Base-by-base conservation (phyloP, 2,113 vertebrate species). In the Cyprinodon tularosa region DNA sequence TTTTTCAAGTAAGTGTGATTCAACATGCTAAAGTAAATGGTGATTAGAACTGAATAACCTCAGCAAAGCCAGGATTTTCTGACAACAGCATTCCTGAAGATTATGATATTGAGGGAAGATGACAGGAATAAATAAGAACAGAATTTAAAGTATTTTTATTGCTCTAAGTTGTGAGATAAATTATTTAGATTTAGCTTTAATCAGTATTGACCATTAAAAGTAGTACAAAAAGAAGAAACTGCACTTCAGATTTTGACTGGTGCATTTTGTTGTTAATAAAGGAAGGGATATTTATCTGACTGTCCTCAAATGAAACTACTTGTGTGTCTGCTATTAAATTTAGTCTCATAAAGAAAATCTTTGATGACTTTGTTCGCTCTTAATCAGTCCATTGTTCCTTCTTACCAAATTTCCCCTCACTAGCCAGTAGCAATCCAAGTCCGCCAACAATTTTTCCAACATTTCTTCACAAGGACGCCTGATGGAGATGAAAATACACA, bases 361-460 rank as follows among this genome's bases (percentile, higher is more conserved):
- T 86, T 29, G 11, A 77, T 72, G 87, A 74, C 72, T 59, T 48
- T 53, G 74, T 77, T 38, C n/a, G 2, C 66, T 78, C 77, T 75
- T 69, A 70, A 39, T 77, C 83, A 59, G 68, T 76, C 65, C 53
- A 44, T 81, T 79, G 67, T 80, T 85, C 68, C 47, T 62, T 64
- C 73, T 67, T n/a, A 76, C 77, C 76, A 68, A 66, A 62, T 80
- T 74, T 71, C 66, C 68, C 81, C 82, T 83, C 75, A 79, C 85
- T 84, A 63, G 76, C 78, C 68, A 20, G 84, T 84, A 89, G 89
- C 81, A 78, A 76, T 72, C 87, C 68, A 72, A 86, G 66, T 86
- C 69, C 77, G 77, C 88, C 86, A 87, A 91, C 91, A 86, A 81
- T 66, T 77, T 88, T 92, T 80, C 90, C 83, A 67, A 72, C 69